Evolutionary conservation across 64 coral and sea anemone species (phyloP).

Genomic region (Porites australiensis): DNA sequence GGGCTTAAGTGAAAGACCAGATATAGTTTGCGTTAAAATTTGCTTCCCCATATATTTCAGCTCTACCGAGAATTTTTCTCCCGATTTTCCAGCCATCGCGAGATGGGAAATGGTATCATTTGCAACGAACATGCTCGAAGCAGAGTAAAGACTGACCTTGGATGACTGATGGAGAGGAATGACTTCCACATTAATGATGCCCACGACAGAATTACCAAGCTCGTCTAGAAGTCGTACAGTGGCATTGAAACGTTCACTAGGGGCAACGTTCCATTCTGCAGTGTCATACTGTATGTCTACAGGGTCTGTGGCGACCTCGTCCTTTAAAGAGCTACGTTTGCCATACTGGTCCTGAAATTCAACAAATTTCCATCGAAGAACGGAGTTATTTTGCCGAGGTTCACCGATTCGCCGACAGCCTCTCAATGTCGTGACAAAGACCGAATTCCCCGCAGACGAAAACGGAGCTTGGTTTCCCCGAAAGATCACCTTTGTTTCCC

Average conservation of each 20-base stretch:
- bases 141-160: conserved; percentile 20
- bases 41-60: conserved; percentile 69
- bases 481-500: conserved; percentile 82
- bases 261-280: conserved; percentile 63
- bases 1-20: conserved; percentile 5
- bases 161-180: neutral
- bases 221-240: conserved; percentile 65
- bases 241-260: conserved; percentile 71
- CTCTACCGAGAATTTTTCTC: conserved; percentile 59
- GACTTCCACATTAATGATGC: conserved; percentile 47
- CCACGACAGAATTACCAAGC: conserved; percentile 66
- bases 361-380: conserved; percentile 74
- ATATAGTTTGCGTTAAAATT: conserved; percentile 54
- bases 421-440: conserved; percentile 81
- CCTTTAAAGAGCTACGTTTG: conserved; percentile 27
- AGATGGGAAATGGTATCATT: conserved; percentile 32
- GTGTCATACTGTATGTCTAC: conserved; percentile 66
- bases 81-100: conserved; percentile 39
- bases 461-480: conserved; percentile 60
- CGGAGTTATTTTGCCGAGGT: conserved; percentile 59
- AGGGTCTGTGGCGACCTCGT: conserved; percentile 84
- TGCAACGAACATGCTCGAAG: conserved; percentile 76
- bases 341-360: conserved; percentile 59
- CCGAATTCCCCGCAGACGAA: conserved; percentile 57
- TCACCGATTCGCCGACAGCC: conserved; percentile 82